A percentile compares a stretch with the other conserved stretches of the same genome.
These are phyloP conservation scores for Yponomeuta evonymella DNA, from an alignment of 2,888 invertebrate species.

Conservation along the genomic window DNA sequence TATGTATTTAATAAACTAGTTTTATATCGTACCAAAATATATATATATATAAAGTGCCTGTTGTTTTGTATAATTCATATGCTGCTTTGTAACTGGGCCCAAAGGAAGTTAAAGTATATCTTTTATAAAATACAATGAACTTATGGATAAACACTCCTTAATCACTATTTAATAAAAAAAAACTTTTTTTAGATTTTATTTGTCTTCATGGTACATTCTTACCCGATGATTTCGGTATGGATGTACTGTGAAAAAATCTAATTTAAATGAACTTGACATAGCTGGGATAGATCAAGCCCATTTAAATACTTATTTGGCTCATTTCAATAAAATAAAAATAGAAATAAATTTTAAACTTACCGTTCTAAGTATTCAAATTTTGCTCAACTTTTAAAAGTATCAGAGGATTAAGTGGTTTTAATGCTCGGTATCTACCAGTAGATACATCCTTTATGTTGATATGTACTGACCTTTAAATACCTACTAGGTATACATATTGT, in stretches of 20 bases:
- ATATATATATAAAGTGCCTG: conserved; percentile 50
- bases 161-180: conserved; percentile 23
- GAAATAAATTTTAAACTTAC: not conserved
- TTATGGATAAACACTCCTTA: conserved; percentile 27
- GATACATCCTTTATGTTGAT: conserved; percentile 28
- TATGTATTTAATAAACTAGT: conserved; percentile 42
- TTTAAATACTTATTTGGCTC: conserved; percentile 32
- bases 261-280: conserved; percentile 56
- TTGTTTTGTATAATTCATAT: conserved; percentile 24
- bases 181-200: conserved; percentile 23
- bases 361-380: conserved; percentile 29
- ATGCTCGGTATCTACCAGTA: conserved; percentile 27
- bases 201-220: conserved; percentile 32
- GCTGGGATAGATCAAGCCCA: conserved; percentile 65
- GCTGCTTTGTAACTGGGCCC: conserved; percentile 42
- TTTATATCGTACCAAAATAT: conserved; percentile 55
- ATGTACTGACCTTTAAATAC: conserved; percentile 32
- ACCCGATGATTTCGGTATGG: conserved; percentile 20
- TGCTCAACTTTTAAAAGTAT: conserved; percentile 37
- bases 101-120: conserved; percentile 36
- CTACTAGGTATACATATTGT: conserved; percentile 22
- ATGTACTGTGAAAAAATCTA: conserved; percentile 29
- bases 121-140: conserved; percentile 8
- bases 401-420: not conserved
- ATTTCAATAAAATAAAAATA: conserved; percentile 21